phyloP scores from a whole-genome alignment of 2,113 vertebrate species.

The Bettongia penicillata region DNA sequence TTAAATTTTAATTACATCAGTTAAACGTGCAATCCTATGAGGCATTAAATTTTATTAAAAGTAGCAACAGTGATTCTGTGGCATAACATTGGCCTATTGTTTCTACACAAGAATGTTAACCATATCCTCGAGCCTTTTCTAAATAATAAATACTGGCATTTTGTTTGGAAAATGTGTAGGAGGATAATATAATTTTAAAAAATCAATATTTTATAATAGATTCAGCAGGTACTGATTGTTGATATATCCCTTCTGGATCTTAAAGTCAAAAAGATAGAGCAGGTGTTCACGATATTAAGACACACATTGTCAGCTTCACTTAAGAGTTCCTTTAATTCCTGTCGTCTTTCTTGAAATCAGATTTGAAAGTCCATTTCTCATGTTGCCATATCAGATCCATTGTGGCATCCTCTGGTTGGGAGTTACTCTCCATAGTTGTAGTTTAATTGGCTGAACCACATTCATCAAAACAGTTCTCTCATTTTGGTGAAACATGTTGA shows the following conservation, averaged over 20 bases:
- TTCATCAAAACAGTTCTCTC: conserved; percentile 28
- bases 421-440: not conserved
- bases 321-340: conserved; percentile 31
- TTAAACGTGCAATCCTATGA: conserved; percentile 56
- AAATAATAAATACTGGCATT: conserved; percentile 35
- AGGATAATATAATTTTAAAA: too few relatives aligned
- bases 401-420: not conserved
- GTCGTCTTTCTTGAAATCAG: not conserved
- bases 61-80: conserved; percentile 67
- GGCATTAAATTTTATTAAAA: conserved; percentile 56
- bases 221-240: not conserved
- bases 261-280: not conserved
- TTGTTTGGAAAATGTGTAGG: not conserved
- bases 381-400: not conserved
- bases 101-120: conserved; percentile 29
- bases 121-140: conserved; percentile 42
- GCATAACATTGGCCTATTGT: conserved; percentile 50
- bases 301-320: conserved; percentile 8
- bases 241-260: not conserved
- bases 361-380: conserved; percentile 43
- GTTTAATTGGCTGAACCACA: not conserved
- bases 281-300: not conserved
- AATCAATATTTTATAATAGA: not conserved
- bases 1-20: conserved; percentile 54
- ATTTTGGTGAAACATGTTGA: conserved; percentile 41